These are phyloP conservation scores for Hydra vulgaris DNA, from an alignment of 30 jellyfish, hydroid and myxozoan genomes.

Conservation along the genomic window DNA sequence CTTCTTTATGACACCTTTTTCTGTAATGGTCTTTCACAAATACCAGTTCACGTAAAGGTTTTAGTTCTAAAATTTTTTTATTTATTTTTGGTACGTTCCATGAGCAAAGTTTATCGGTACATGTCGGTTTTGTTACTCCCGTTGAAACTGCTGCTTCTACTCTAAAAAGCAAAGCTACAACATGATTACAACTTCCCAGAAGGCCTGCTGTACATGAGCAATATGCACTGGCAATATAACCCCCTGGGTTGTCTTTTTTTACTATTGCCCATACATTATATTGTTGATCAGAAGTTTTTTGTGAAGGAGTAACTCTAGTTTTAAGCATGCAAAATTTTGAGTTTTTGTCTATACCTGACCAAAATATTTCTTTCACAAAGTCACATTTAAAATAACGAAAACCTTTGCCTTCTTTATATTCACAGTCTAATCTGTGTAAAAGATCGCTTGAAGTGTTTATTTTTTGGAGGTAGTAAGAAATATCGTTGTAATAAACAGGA, in stretches of 20 bases:
- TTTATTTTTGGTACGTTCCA: too few species aligned
- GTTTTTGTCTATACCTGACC: conserved; percentile 3
- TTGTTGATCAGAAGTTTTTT: conserved; percentile 17
- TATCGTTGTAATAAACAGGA: conserved; percentile 17
- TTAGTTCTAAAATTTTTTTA: too few species aligned
- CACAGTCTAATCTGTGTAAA: conserved; percentile 29
- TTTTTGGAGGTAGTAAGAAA: neutral
- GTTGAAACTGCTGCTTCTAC: too few species aligned
- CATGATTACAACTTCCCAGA: too few species aligned
- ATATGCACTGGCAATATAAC: conserved; percentile 14
- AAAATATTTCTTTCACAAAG: conserved; percentile 19
- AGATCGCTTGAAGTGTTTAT: conserved; percentile 22
- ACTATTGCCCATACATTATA: conserved; percentile 37
- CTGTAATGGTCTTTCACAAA: too few species aligned
- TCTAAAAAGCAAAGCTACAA: too few species aligned
- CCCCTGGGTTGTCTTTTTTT: conserved; percentile 16
- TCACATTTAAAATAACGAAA: conserved; percentile 25
- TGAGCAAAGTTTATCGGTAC: too few species aligned
- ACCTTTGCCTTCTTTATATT: conserved; percentile 42
- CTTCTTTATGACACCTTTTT: too few species aligned
- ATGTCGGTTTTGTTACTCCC: too few species aligned
- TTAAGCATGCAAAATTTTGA: conserved; percentile 20
- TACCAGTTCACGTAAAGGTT: too few species aligned
- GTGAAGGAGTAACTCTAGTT: conserved; percentile 30
- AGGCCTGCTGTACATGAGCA: too few species aligned